Evolutionary conservation across 2,888 invertebrate genomes (phyloP).

Genomic region (Hirtodrosophila duncani): DNA sequence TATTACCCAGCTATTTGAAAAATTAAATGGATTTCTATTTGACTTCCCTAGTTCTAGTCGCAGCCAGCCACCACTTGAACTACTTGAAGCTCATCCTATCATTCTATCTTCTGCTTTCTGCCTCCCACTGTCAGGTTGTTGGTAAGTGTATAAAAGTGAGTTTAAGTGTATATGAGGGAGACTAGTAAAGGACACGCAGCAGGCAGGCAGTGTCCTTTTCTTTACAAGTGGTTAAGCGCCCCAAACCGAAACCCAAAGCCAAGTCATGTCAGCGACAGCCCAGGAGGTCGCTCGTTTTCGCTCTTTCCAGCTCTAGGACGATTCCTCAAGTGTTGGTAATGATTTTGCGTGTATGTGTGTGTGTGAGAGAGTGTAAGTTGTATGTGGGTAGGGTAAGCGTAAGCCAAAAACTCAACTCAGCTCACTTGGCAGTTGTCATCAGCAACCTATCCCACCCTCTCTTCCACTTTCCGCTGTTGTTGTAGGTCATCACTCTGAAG

Average conservation of each 20-base stretch:
- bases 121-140: background rate
- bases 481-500: slow-evolving; percentile 55
- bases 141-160: slow-evolving; percentile 50
- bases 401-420: slow-evolving; percentile 51
- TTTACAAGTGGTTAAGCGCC: slow-evolving; percentile 21
- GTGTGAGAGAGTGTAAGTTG: too few species aligned
- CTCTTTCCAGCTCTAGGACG: slow-evolving; percentile 34
- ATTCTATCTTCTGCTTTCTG: slow-evolving; percentile 9
- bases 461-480: slow-evolving; percentile 5
- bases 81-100: slow-evolving; percentile 35
- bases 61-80: slow-evolving; percentile 40
- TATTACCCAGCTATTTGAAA: slow-evolving; percentile 61
- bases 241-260: slow-evolving; percentile 1
- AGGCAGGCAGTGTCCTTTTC: slow-evolving; percentile 27
- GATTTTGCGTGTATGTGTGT: too few species aligned
- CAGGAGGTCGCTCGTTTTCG: too few species aligned
- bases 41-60: slow-evolving; percentile 37
- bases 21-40: slow-evolving; percentile 72
- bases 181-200: slow-evolving; percentile 6
- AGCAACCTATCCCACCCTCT: background rate
- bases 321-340: slow-evolving; percentile 62
- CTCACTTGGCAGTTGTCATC: slow-evolving; percentile 36
- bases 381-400: too few species aligned
- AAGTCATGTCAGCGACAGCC: slow-evolving; percentile 29
- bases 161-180: slow-evolving; percentile 47